Evolutionary conservation across 1,140 invertebrate species (phyloP), one percentile per base, ranked within the genome.

Genomic region (Achroia grisella): DNA sequence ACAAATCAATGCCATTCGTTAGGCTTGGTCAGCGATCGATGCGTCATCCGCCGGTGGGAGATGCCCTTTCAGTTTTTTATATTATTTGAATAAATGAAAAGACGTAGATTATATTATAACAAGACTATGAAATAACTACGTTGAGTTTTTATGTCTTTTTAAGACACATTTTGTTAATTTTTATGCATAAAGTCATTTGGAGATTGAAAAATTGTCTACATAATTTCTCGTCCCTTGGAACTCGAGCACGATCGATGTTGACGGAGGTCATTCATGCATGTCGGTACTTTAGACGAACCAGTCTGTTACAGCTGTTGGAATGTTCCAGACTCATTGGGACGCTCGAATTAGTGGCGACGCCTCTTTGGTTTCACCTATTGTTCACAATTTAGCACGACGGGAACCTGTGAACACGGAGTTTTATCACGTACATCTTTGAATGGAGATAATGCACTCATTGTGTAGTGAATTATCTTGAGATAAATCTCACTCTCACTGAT

Each of bases 1-100:
- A 68, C 52, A 67, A 81, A 80, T 85, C 71, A 66, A 79, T 78
- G 75, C 71, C 70, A 85, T 70, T 76, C 71, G 66, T 78, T 81
- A 86, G 84, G 84, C 80, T 85, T 85, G 82, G 82, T 80, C 82
- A 80, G 71, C 80, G 84, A 86, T 86, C 84, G 84, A 86, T 86
- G 84, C 84, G 84, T 86, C 84, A 86, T 85, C 82, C 77, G 74
- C 82, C 84, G 82, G 80, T 80, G 80, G 80, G 78, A 23, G 17
- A 79, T 85, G 80, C 72, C 80, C 80, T 82, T 82, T 76, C 71
- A 68, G 40, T 71, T 74, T 62, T 63, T 69, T 69, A 53, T 48
- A 52, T n/a, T 55, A 46, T 13, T 13, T 13, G 17, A 35, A 9
- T 5, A 8, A 35, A 9, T 35, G 34, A 10, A 35, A 13, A 35